Base-by-base conservation (phyloP, 2,797 vertebrate species). In the Capromys pilorides region DNA sequence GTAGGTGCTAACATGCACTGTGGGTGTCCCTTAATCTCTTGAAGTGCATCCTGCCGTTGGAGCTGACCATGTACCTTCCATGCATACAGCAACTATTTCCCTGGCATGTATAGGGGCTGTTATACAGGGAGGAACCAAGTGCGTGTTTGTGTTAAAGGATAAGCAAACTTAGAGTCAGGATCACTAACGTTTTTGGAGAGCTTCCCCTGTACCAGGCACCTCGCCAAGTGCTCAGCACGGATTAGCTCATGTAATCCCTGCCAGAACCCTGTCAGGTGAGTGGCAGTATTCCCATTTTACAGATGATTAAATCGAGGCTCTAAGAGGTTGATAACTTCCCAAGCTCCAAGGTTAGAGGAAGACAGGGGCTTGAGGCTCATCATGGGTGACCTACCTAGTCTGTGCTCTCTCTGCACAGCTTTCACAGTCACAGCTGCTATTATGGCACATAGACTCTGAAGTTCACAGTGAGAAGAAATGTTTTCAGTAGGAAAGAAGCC, bases 241-340 rank as follows among this genome's bases (percentile, higher is more conserved):
- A 89, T 93, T 86, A 93, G 79, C 64, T 61, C 59, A 0, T 83
- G 31, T 83, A 22, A 94, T 80, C 90, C 90, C 54, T 6, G 31
- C 93, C 33, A 5, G 78, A 86, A 26, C 67, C 39, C 73, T 45
- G 77, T 31, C 93, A 84, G 96, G 94, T 92, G 66, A 91, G 84
- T 67, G 45, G 51, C 41, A 67, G 93, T 64, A 71, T 86, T 79
- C 88, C 94, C 96, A 97, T 95, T 96, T 96, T 78, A 94, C n/a
- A 97, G 95, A 89, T 91, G 92, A 95, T 45, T 90, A 87, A 82
- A 87, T 3, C 14, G 91, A 95, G 95, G 66, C 86, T 51, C 66
- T 21, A 16, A 31, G 92, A 88, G 80, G 36, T 62, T 91, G 83
- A 66, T 45, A 22, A 80, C 36, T 62, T 36, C 78, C 28, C 45